A percentile compares a stretch with the other conserved stretches of the same genome.
Evolutionary conservation across 1,140 invertebrate species (phyloP).

Genomic region (Zaprionus ornatus): DNA sequence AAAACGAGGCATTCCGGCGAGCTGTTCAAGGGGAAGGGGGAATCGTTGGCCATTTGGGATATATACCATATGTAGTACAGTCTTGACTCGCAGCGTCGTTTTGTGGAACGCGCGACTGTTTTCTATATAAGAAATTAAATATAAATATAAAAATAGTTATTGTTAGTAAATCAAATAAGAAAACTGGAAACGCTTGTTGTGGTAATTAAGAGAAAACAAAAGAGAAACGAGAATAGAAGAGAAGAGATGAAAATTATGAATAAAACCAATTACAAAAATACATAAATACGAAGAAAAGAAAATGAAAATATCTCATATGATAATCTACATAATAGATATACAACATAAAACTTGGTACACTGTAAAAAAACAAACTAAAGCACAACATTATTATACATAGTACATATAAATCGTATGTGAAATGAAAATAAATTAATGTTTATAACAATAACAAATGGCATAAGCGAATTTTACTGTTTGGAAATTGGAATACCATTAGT

Average conservation of each 20-base stretch:
- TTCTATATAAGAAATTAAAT: conserved; percentile 9
- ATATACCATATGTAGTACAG: neutral
- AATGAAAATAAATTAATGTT: conserved; percentile 73
- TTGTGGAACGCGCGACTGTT: conserved; percentile 7
- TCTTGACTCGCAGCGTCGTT: neutral
- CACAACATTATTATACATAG: conserved; percentile 59
- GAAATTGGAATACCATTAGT: no score
- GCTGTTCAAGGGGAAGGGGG: neutral
- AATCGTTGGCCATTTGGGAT: neutral
- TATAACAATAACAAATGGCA: conserved; percentile 66
- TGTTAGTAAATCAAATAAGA: conserved; percentile 80
- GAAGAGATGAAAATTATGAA: conserved; percentile 28
- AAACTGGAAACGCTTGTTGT: conserved; percentile 81
- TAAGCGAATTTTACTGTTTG: conserved; percentile 72
- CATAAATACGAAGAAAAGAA: conserved; percentile 3
- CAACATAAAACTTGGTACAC: conserved; percentile 63
- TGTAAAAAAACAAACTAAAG: conserved; percentile 66
- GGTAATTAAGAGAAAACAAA: conserved; percentile 64
- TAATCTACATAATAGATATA: conserved; percentile 63
- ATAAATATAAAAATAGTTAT: conserved; percentile 59
- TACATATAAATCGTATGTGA: conserved; percentile 55
- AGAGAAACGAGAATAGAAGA: conserved; percentile 22
- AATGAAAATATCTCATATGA: conserved; percentile 53
- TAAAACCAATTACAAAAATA: conserved; percentile 55
- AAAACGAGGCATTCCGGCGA: neutral